Base-by-base conservation (phyloP, 2,797 vertebrate species). In the Poecilia gillii region DNA sequence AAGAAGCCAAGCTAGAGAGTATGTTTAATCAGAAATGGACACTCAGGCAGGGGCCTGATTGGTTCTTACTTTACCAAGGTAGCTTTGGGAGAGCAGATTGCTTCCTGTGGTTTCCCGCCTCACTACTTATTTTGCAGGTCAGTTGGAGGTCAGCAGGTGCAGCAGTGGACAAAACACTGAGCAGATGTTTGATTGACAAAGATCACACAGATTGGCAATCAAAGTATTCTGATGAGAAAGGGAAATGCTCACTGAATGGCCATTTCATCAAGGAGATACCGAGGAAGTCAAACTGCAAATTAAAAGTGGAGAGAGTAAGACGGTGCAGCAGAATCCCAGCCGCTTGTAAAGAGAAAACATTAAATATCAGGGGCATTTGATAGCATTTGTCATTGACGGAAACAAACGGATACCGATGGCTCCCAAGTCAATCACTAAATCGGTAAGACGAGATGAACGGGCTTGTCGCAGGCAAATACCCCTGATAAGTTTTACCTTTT, bases 161-260 rank as follows among this genome's bases (percentile, higher is more conserved):
- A 85, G 89, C 85, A 90, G 90, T 90, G 92, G 92, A 96, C 94
- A 93, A 94, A 91, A 91, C 85, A 81, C 85, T 82, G 93, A 96
- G 86, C 96, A 96, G 95, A 95, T 96, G 95, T 96, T 97, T 96
- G 96, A 97, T 95, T 95, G 96, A 94, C 94, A 93, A 94, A 92
- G 95, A 96, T 96, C 94, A 94, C 94, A 89, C 94, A 95, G 94
- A 96, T 95, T 93, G 93, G 91, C 94, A 90, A 95, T 96, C 93
- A 95, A 94, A 95, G 94, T 93, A 92, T 93, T 92, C 93, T 92
- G 95, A 94, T 92, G 92, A 92, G 92, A 89, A 92, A 92, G 90
- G 91, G 92, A 90, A 90, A 90, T 28, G 87, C 90, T 89, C 91
- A 55, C 92, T 4, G 70, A 87, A 91, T 79, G 91, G 90, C 89